Base-by-base conservation (phyloP, 2,888 invertebrate species). In the Quadroppia sp. region DNA sequence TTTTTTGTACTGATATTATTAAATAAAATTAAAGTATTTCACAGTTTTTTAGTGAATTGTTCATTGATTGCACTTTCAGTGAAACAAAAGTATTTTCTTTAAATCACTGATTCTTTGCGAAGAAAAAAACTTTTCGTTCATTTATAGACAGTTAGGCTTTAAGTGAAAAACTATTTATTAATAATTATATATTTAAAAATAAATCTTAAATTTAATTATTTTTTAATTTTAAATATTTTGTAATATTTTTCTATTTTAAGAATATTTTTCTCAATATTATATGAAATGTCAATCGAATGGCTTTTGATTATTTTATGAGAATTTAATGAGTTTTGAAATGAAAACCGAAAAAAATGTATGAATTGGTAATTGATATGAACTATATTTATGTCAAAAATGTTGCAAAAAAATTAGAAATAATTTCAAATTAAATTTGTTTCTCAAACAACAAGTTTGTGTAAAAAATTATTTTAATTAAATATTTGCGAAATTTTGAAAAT, bases 1-100 rank as follows among this genome's bases (percentile, higher is more conserved):
- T n/a, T 50, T 50, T 50, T 50, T 20, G n/a, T 20, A 50, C 13
- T 17, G 6, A 11, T 17, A 13, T 17, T 3, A 17, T 17, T n/a
- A 20, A 50, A 50, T 50, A 50, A 50, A 50, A 1, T 50, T 50
- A n/a, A 50, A 50, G 7, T n/a, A n/a, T 48, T 50, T 50, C 50
- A 3, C 50, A 50, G 7, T n/a, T 50, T 50, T 50, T 50, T 9
- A 2, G 50, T 50, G n/a, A 50, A 2, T 50, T 50, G n/a, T 50
- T 50, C 36, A 50, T 50, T 50, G 50, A 50, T 50, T 50, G n/a
- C 50, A 50, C 50, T 50, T 50, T 50, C 50, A 20, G 50, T 50
- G 2, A 20, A 36, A 50, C 2, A 50, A 50, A 50, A 7, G n/a
- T 1, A 50, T 9, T 50, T 50, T 50, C 20, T 20, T n/a, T 50